Evolutionary conservation across 2,113 vertebrate genomes (phyloP), one percentile per base, ranked within the genome.

Genomic region (Mixornis gularis): DNA sequence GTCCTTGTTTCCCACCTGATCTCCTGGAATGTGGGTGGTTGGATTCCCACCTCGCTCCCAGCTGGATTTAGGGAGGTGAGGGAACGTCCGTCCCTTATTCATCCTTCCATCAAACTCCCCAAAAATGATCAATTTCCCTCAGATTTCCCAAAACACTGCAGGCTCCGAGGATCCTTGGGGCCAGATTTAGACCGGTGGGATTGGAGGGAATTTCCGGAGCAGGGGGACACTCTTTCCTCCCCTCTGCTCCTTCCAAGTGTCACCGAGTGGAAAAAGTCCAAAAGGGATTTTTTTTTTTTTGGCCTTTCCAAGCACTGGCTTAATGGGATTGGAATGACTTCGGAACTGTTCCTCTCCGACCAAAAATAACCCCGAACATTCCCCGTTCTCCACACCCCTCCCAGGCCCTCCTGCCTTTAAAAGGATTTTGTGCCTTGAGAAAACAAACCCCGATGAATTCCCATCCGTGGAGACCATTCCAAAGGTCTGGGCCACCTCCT

Each of bases 351-450:
- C 79, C 84, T 95, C 52, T 70, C 89, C n/a, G 72, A 86, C 90
- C 72, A 95, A 93, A 95, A 94, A 95, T 95, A 96, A 73, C 83
- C 85, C 24, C 49, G 46, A 85, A 49, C 51, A 3, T 78, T 51
- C 73, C 82, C 78, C 4, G 22, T 53, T 15, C 65, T 56, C 29
- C 32, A 24, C n/a, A 15, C 30, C 24, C 79, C 72, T 53, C 51
- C 53, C 64, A 14, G 41, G 81, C 92, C 72, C 46, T 43, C 56
- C 64, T 73, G 96, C 55, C 96, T 95, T 60, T 85, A 93, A 92
- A 93, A 94, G 93, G 96, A 95, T 89, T 79, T 78, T 72, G 90
- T 85, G 93, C 92, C 95, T 95, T 96, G 97, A 79, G 97, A 97
- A 97, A 97, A 95, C 85, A 93, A 94, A 84, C 30, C 70, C 46